A percentile compares a stretch with the other conserved stretches of the same genome.
phyloP scores from a whole-genome alignment of 2,888 invertebrate species.

The Polietes domitor region DNA sequence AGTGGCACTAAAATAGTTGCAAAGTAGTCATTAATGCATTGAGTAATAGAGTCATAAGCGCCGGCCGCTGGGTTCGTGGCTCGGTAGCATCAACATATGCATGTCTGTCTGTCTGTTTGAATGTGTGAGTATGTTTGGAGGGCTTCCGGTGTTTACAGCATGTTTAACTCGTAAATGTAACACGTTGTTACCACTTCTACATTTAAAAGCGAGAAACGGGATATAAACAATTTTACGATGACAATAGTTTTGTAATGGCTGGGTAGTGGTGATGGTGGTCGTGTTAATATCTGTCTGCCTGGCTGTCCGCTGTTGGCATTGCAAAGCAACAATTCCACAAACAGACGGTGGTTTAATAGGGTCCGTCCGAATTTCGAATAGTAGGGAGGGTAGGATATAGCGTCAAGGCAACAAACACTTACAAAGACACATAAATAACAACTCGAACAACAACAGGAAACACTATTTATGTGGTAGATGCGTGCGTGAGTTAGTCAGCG shows the following conservation, averaged over 20 bases:
- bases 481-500: constrained; percentile 1
- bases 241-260: constrained; percentile 42
- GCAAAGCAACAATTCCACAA: background rate
- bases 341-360: background rate
- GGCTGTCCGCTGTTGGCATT: background rate
- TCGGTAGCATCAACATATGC: constrained; percentile 8
- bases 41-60: constrained; percentile 44
- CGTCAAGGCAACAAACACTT: constrained; percentile 24
- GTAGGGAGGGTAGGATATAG: background rate
- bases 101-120: background rate
- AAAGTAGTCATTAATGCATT: constrained; percentile 51
- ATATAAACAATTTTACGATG: constrained; percentile 44
- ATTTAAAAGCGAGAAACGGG: background rate
- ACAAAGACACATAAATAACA: constrained; percentile 29
- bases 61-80: background rate
- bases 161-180: constrained; percentile 50
- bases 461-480: constrained; percentile 24
- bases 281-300: constrained; percentile 2
- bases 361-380: too few relatives aligned
- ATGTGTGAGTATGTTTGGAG: background rate
- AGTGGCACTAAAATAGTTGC: constrained; percentile 45
- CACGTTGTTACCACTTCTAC: constrained; percentile 21
- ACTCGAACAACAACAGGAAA: constrained; percentile 20
- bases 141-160: constrained; percentile 12
- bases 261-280: background rate